Evolutionary conservation across 2,888 invertebrate species (phyloP), one percentile per base, ranked within the genome.

Genomic region (Microctonus aethiopoides): DNA sequence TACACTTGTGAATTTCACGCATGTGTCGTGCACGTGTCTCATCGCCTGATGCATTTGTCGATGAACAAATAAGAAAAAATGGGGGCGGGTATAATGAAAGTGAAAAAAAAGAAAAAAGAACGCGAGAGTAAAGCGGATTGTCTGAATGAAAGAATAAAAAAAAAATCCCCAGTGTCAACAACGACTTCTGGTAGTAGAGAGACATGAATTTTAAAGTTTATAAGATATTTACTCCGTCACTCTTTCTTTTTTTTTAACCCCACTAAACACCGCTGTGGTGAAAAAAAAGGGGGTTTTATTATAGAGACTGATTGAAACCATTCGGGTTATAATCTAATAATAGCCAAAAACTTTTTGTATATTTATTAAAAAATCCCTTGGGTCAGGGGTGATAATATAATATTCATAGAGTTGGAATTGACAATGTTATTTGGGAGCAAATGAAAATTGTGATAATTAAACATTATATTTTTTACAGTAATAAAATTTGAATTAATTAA

Each of bases 181-280:
- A 36, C 20, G 36, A 54, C 54, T 64, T 52, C 52, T 64, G 64
- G 22, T 22, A 24, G 13, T 9, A 13, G 26, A 52, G 41, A 65
- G 56, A 65, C 65, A 65, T 65, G 65, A 65, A 65, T 65, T 56
- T 57, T 29, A 57, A 56, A 56, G 56, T 57, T 65, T 65, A n/a
- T n/a, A 57, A 29, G 56, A 41, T 65, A 57, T 65, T 65, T 65
- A 65, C 41, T 39, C 56, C 57, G 41, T 65, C 39, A 56, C 26
- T 9, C 39, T 10, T 32, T 29, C 10, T 52, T 5, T 63, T 34
- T 2, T 46, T 11, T 39, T n/a, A n/a, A 2, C 36, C 36, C 36
- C 36, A 7, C 10, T 11, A 7, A 11, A 36, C 36, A 11, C 41
- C 41, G 41, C 41, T 41, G 13, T 41, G 11, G 13, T 3, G 13